A percentile compares a stretch with the other conserved stretches of the same genome.
Evolutionary conservation across 2,797 vertebrate genomes (phyloP).

Genomic region (Acanthurus tractus): DNA sequence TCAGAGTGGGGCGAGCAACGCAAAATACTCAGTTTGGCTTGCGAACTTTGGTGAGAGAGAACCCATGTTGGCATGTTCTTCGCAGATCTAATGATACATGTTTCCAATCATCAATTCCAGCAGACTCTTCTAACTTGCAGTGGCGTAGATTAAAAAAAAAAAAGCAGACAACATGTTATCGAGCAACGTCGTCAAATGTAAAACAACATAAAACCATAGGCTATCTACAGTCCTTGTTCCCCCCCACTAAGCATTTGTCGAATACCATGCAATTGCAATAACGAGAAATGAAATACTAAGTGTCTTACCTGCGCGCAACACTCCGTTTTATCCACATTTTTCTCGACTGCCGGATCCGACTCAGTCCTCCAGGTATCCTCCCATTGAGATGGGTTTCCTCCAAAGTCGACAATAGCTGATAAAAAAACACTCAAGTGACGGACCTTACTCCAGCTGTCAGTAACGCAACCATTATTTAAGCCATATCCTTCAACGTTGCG

Average conservation of each 20-base stretch:
- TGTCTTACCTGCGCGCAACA: slow-evolving; percentile 87
- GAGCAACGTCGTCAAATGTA: slow-evolving; percentile 38
- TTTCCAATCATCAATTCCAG: slow-evolving; percentile 31
- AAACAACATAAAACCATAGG: neutral
- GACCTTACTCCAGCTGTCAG: slow-evolving; percentile 84
- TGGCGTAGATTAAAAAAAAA: slow-evolving; percentile 72
- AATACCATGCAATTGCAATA: neutral
- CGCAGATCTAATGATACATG: neutral
- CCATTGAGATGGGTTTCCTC: slow-evolving; percentile 83
- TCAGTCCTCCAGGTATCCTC: slow-evolving; percentile 85
- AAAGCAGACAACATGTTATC: slow-evolving; percentile 53
- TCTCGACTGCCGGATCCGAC: slow-evolving; percentile 81
- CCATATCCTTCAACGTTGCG: slow-evolving; percentile 78
- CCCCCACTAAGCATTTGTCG: neutral
- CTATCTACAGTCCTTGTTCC: neutral
- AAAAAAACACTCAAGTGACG: slow-evolving; percentile 80
- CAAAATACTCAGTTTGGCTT: neutral
- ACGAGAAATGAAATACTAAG: neutral
- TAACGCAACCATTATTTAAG: slow-evolving; percentile 80
- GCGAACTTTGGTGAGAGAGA: neutral
- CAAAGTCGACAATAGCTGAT: slow-evolving; percentile 76
- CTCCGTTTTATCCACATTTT: slow-evolving; percentile 89
- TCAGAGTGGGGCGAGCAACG: neutral
- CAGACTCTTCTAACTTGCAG: slow-evolving; percentile 69
- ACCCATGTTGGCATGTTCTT: neutral